Evolutionary conservation across 2,797 vertebrate species (phyloP).

Genomic region (Lemur catta): DNA sequence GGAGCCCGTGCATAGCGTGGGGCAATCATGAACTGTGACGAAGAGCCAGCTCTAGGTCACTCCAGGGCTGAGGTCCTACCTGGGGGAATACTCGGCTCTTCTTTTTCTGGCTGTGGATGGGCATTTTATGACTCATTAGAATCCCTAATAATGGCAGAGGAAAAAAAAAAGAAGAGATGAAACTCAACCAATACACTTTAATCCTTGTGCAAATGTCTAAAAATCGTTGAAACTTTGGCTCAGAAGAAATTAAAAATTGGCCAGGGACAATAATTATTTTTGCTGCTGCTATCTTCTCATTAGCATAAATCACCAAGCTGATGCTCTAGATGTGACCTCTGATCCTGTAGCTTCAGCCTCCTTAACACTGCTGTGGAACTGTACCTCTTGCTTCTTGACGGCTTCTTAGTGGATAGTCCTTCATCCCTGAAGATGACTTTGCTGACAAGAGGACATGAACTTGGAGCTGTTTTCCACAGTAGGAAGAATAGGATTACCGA

Average conservation of each 20-base stretch:
- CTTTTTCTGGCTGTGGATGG: neutral
- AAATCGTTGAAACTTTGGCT: constrained; percentile 1
- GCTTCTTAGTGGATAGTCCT: neutral
- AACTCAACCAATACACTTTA: neutral
- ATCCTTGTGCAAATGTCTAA: neutral
- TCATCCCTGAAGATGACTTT: neutral
- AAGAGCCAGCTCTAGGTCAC: neutral
- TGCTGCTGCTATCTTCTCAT: neutral
- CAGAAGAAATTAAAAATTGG: neutral
- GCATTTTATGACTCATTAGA: neutral
- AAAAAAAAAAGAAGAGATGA: neutral
- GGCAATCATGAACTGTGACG: neutral
- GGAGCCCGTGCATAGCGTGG: neutral
- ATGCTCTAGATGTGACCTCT: neutral
- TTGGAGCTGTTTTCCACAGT: neutral
- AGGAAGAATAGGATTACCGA: neutral
- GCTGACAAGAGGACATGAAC: neutral
- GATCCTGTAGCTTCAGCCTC: neutral
- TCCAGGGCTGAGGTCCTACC: neutral
- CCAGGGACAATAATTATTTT: neutral
- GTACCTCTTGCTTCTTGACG: neutral
- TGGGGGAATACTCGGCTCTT: neutral
- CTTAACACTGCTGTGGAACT: neutral
- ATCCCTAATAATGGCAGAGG: neutral
- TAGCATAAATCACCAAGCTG: neutral